Base-by-base conservation (phyloP, 2,888 invertebrate species). In the Branchipolynoe longqiensis region DNA sequence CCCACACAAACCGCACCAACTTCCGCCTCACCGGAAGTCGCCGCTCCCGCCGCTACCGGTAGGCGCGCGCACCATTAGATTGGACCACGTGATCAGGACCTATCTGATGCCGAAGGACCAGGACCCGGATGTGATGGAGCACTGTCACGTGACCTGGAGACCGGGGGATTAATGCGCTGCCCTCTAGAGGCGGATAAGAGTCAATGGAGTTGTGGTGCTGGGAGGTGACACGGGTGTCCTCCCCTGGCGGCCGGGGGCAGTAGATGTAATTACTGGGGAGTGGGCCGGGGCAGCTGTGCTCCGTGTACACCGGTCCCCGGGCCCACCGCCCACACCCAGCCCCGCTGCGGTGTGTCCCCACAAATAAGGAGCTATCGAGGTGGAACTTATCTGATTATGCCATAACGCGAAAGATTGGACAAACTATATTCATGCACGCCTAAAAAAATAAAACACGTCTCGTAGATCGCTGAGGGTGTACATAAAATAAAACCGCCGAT, bases 231-330 rank as follows among this genome's bases (percentile, higher is more conserved):
- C 69, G 69, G 36, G 36, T 38, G 36, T 14, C 78, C 78, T 48
- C 25, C 31, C 3, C 48, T 28, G 25, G 48, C 54, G n/a, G 41
- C 28, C 48, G 48, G 25, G 33, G 48, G 25, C 78, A 48, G 12
- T 25, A 78, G 41, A 78, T 78, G 78, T 78, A 78, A 78, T 78
- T 78, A 78, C 78, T 78, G 78, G 28, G 25, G 28, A 78, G 48
- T 41, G 48, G 12, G 18, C 41, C 28, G 48, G n/a, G 78, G 41
- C 48, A 54, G 41, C 78, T 78, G 78, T 48, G 28, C 54, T 41
- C 78, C 31, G 78, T 78, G 12, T 48, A 28, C n/a, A 48, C 33
- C 33, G 18, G 6, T n/a, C 36, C 69, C 31, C n/a, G 36, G 6
- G 69, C 8, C 69, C 6, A 3, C 28, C 18, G 28, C 62, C 1